Percentiles rank a stretch among this genome's conserved stretches.
These are phyloP conservation scores for Agrotis segetum DNA, from an alignment of 2,888 invertebrate genomes.

Conservation along the genomic window DNA sequence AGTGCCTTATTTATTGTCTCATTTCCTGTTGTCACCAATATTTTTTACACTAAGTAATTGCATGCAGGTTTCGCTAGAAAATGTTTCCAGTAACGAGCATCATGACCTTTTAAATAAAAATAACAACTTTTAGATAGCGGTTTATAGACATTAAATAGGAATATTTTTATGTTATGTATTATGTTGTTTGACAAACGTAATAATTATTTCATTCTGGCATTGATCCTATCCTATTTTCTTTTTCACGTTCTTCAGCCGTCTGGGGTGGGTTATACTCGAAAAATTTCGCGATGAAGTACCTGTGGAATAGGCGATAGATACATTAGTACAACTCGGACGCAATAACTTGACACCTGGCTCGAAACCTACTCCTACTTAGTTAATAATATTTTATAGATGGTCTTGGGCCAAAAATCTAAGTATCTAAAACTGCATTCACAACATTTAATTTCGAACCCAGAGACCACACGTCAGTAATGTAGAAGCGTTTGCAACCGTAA, in stretches of 20 bases:
- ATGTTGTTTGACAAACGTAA: not conserved
- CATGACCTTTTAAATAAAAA: no score
- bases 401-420: no score
- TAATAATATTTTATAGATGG: no score
- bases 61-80: not conserved
- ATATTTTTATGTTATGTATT: not conserved
- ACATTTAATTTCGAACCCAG: not conserved
- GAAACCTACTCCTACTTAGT: no score
- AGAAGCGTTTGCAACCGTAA: no score
- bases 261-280: conserved; percentile 80
- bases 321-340: no score
- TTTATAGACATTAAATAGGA: conserved; percentile 43
- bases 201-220: conserved; percentile 37
- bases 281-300: conserved; percentile 89
- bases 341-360: no score
- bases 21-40: not conserved
- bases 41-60: not conserved
- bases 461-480: no score
- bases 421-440: no score
- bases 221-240: conserved; percentile 56
- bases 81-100: not conserved
- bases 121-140: conserved; percentile 2
- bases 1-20: no score
- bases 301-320: conserved; percentile 65
- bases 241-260: conserved; percentile 66